Percentiles rank a stretch among this genome's conserved stretches.
These are phyloP conservation scores for Bovichtus variegatus DNA, from an alignment of 2,797 vertebrate species.

Conservation along the genomic window DNA sequence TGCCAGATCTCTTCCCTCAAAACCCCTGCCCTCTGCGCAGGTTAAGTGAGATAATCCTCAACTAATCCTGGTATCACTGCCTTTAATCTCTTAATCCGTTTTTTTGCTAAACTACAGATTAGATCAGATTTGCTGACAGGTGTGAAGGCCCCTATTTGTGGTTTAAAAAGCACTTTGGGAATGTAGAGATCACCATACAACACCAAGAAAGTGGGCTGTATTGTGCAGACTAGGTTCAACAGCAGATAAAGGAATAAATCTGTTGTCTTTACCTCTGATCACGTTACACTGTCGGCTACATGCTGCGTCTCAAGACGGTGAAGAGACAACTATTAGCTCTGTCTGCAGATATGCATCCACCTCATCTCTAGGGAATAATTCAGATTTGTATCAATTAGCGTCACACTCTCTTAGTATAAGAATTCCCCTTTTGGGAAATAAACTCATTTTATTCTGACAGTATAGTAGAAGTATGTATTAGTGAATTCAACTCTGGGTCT, in stretches of 20 bases:
- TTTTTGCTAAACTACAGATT: slow-evolving; percentile 58
- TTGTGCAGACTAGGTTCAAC: neutral
- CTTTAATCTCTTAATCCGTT: slow-evolving; percentile 72
- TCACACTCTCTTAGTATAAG: neutral
- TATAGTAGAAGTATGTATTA: neutral
- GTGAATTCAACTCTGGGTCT: neutral
- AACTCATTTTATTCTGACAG: neutral
- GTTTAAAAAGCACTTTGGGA: slow-evolving; percentile 39
- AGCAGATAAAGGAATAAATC: neutral
- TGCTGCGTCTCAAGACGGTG: neutral
- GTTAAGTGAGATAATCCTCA: slow-evolving; percentile 70
- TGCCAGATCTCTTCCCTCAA: slow-evolving; percentile 41
- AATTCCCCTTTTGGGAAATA: slow-evolving; percentile 6
- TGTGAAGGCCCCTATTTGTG: slow-evolving; percentile 18
- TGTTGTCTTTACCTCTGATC: neutral
- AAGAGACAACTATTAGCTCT: neutral
- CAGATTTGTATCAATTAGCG: neutral
- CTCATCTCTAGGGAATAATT: neutral
- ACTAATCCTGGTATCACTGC: slow-evolving; percentile 66
- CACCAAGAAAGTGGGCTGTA: neutral
- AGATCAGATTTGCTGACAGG: slow-evolving; percentile 53
- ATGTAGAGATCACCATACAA: slow-evolving; percentile 6
- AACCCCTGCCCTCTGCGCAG: slow-evolving; percentile 47
- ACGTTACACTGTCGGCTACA: neutral
- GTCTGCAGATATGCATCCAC: neutral